Evolutionary conservation across 2,888 invertebrate genomes (phyloP).

Genomic region (Podabrus alpinus): DNA sequence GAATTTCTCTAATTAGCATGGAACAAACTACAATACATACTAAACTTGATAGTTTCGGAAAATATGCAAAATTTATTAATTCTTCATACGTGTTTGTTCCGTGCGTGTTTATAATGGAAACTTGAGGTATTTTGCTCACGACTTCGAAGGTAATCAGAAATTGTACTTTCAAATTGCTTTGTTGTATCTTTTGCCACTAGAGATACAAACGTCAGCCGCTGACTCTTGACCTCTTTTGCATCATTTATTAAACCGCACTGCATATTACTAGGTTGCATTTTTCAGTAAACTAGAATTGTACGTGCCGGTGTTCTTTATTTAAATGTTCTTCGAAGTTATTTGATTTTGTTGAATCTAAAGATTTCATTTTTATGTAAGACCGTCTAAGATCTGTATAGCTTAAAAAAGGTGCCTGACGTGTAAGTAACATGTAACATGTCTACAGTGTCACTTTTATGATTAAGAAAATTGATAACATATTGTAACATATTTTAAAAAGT

Average conservation of each 20-base stretch:
- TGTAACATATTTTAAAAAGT: too few species aligned
- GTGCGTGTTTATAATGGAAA: not conserved
- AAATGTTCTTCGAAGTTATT: not conserved
- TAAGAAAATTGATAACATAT: too few species aligned
- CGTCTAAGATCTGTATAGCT: too few species aligned
- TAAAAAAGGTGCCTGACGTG: too few species aligned
- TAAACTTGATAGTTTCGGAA: not conserved
- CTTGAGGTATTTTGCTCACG: not conserved
- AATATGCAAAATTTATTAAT: not conserved
- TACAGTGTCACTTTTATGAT: too few species aligned
- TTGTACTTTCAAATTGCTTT: not conserved
- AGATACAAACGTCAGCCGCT: not conserved
- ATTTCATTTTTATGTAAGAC: too few species aligned
- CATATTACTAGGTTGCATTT: not conserved
- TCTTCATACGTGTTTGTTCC: not conserved
- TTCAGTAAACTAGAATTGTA: not conserved
- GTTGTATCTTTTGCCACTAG: not conserved
- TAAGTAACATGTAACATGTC: too few species aligned
- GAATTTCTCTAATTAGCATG: not conserved
- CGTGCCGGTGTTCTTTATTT: not conserved
- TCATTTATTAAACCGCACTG: not conserved
- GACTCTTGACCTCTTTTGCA: not conserved
- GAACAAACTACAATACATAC: not conserved
- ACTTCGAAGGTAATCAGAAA: not conserved
- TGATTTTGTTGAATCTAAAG: not conserved